Base-by-base conservation (phyloP, 2,888 invertebrate genomes). In the Torymus texanus region DNA sequence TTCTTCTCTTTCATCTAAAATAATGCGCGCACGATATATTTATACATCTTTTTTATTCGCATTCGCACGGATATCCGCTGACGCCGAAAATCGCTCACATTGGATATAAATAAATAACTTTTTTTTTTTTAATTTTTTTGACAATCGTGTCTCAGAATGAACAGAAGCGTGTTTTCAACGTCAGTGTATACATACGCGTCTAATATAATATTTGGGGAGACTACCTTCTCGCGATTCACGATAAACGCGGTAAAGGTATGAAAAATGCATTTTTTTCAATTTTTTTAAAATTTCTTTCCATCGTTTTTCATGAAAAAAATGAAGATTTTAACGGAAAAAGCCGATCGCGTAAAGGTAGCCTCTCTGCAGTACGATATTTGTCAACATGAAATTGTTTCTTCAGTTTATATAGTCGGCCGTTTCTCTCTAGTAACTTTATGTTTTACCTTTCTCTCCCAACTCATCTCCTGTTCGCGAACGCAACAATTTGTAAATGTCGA, bases 11-110 rank as follows among this genome's bases (percentile, higher is more conserved):
- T 63, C 61, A 51, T 80, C 80, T 80, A 82, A 80, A 76, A 81
- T 82, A 78, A 65, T 79, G 75, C 65, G 71, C 65, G 71, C 78
- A 65, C 65, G 55, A 70, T 74, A 78, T 79, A 78, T 72, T 63
- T 75, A 75, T 78, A 72, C 55, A 66, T 55, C 70, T 76, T 29
- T 71, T 58, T 55, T 58, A n/a, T 50, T 24, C 50, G 76, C 65
- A 66, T 56, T 73, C 74, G n/a, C 66, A 29, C 50, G 50, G 8
- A 51, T 24, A 50, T 61, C 21, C 79, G 12, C 58, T 53, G 75
- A n/a, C 56, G 61, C 41, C 56, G 61, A 71, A 65, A 62, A 51
- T 59, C 29, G 21, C 24, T 62, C 16, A n/a, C 12, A 21, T 75
- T 10, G 18, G n/a, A 13, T 61, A 53, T 65, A 72, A 79, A 75